These are phyloP conservation scores for Isotomurus palustris DNA, from an alignment of 2,888 invertebrate species.

Conservation along the genomic window DNA sequence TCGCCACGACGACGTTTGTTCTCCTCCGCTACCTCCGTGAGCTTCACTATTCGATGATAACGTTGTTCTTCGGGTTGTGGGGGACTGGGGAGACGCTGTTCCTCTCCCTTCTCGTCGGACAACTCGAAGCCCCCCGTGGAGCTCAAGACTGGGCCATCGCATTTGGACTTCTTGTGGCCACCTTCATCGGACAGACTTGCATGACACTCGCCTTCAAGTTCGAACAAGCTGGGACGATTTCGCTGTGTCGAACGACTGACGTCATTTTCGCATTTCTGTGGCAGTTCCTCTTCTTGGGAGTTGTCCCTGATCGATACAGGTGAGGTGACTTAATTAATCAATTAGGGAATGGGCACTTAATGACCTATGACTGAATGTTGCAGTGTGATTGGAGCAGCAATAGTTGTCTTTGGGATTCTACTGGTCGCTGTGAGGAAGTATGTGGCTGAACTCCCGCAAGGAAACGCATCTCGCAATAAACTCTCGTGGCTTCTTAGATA, in stretches of 20 bases:
- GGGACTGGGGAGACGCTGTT: slow-evolving; percentile 34
- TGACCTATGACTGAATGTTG: too few species aligned
- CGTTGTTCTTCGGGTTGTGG: slow-evolving; percentile 54
- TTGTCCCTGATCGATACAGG: slow-evolving; percentile 36
- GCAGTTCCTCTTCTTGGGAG: slow-evolving; percentile 38
- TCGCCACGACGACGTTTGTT: slow-evolving; percentile 57
- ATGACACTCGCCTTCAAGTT: slow-evolving; percentile 81
- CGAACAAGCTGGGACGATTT: slow-evolving; percentile 87
- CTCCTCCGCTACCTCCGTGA: slow-evolving; percentile 76
- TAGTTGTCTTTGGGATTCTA: slow-evolving; percentile 33
- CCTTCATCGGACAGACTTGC: slow-evolving; percentile 81
- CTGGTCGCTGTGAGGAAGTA: slow-evolving; percentile 35
- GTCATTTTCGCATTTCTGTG: slow-evolving; percentile 38
- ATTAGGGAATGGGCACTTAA: not conserved
- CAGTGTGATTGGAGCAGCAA: slow-evolving; percentile 36
- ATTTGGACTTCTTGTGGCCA: slow-evolving; percentile 64
- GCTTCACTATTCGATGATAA: slow-evolving; percentile 81
- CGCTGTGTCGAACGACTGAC: slow-evolving; percentile 63
- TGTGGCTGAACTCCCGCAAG: slow-evolving; percentile 24
- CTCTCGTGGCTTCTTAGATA: slow-evolving; percentile 6
- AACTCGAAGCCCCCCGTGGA: slow-evolving; percentile 26
- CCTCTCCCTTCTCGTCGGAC: slow-evolving; percentile 20
- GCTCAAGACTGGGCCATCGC: slow-evolving; percentile 31
- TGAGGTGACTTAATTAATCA: slow-evolving; percentile 2
- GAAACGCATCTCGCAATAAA: slow-evolving; percentile 12